Evolutionary conservation across 2,113 vertebrate genomes (phyloP).

Genomic region (Hippoglossus stenolepis): DNA sequence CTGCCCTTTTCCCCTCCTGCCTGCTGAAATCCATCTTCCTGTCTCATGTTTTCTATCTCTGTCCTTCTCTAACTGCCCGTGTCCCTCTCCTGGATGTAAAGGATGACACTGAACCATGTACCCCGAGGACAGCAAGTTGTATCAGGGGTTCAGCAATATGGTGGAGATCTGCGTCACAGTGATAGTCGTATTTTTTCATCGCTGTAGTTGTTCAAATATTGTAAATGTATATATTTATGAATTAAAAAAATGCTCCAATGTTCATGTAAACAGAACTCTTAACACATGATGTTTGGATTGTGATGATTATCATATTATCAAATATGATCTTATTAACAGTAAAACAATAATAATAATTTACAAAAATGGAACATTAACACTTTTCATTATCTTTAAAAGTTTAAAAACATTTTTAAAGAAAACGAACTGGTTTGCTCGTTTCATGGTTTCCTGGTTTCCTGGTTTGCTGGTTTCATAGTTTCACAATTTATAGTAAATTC

Average conservation of each 20-base stretch:
- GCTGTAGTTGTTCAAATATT: neutral
- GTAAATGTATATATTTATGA: neutral
- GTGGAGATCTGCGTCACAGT: neutral
- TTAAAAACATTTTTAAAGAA: neutral
- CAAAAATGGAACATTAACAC: neutral
- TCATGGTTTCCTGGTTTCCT: too few relatives aligned
- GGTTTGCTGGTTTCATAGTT: too few relatives aligned
- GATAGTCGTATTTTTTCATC: neutral
- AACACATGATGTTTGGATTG: too few relatives aligned
- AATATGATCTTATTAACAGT: neutral
- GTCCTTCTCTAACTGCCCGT: constrained; percentile 3
- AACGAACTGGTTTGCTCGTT: too few relatives aligned
- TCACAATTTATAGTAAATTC: too few relatives aligned
- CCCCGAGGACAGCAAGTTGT: neutral
- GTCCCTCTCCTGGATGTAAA: constrained; percentile 37
- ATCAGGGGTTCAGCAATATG: neutral
- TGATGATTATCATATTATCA: neutral
- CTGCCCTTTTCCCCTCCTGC: constrained; percentile 55
- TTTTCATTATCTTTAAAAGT: neutral
- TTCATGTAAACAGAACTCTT: too few relatives aligned
- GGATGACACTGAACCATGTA: constrained; percentile 16
- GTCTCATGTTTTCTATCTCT: constrained; percentile 30
- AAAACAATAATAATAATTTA: neutral
- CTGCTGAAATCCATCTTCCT: constrained; percentile 63
- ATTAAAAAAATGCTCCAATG: too few relatives aligned